A percentile compares a stretch with the other conserved stretches of the same genome.
These are phyloP conservation scores for Nylanderia fulva DNA, from an alignment of 1,140 invertebrate species.

Conservation along the genomic window DNA sequence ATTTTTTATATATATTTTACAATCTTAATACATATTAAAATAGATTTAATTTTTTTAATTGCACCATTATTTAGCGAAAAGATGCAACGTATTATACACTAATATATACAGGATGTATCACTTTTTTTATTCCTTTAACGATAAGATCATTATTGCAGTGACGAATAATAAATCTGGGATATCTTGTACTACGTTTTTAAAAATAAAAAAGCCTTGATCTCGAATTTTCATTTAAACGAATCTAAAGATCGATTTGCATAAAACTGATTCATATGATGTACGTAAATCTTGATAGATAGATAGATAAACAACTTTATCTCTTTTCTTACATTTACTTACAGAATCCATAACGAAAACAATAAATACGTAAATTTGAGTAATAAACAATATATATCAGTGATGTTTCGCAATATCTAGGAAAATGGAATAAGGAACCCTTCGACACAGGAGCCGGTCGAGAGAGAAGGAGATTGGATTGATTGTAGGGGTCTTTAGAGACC, in stretches of 20 bases:
- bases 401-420: background rate
- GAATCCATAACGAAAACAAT: no score
- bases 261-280: background rate
- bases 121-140: background rate
- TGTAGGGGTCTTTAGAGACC: slow-evolving; percentile 77
- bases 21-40: background rate
- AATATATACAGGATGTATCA: background rate
- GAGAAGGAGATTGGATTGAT: slow-evolving; percentile 6
- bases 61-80: background rate
- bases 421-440: slow-evolving; percentile 14
- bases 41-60: background rate
- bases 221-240: slow-evolving; percentile 1
- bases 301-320: no score
- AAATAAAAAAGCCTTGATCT: background rate
- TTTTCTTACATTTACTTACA: no score
- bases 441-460: background rate
- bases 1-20: background rate
- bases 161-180: background rate
- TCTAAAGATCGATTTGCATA: background rate
- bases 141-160: background rate
- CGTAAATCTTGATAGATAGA: no score
- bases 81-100: background rate
- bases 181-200: background rate
- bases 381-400: background rate
- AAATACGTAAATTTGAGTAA: background rate